phyloP scores from a whole-genome alignment of 2,113 vertebrate species.

The Zosterops borbonicus region DNA sequence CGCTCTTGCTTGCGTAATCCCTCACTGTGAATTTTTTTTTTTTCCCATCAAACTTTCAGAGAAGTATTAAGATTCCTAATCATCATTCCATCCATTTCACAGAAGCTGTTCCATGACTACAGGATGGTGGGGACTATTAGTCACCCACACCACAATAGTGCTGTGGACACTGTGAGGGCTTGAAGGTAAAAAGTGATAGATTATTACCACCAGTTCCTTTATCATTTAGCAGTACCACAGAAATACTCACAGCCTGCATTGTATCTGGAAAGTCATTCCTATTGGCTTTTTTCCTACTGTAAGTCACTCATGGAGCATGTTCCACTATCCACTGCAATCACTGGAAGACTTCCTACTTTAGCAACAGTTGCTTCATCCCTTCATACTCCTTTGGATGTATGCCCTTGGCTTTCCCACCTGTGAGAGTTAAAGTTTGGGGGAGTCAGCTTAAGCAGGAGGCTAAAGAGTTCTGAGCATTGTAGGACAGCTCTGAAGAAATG shows the following conservation, averaged over 20 bases:
- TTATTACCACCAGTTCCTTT: background rate
- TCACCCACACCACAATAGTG: background rate
- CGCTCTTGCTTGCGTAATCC: background rate
- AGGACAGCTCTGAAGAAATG: background rate
- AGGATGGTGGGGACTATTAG: background rate
- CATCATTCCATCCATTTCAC: background rate
- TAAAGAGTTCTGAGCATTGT: background rate
- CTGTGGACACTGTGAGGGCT: too few species aligned
- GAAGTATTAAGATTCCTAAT: background rate
- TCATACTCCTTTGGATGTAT: fast-evolving
- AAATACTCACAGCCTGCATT: background rate
- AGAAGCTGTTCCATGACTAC: background rate
- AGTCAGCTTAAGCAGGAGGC: background rate
- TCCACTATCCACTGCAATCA: background rate
- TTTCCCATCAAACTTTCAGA: background rate
- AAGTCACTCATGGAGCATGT: background rate
- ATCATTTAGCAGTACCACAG: background rate
- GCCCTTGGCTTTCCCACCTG: background rate
- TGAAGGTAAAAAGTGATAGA: background rate
- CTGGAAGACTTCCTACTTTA: background rate
- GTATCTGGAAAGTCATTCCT: background rate
- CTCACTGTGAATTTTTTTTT: background rate
- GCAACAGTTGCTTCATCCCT: background rate
- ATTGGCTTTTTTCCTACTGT: background rate
- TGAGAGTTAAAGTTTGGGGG: background rate